Base-by-base conservation (phyloP, 2,113 vertebrate genomes). In the Seriola dumerili region DNA sequence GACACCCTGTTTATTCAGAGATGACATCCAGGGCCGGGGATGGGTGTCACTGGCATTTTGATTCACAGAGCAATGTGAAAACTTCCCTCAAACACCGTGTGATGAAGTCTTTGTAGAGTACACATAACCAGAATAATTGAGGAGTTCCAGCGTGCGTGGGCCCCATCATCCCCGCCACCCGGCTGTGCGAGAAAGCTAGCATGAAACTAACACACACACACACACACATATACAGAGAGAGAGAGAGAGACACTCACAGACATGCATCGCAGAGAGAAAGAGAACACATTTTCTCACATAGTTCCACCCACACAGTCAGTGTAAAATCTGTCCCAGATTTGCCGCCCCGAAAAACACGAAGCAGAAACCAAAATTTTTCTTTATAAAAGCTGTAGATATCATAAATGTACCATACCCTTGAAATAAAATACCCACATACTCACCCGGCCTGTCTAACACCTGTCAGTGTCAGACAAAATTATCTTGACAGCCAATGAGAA, bases 1-100 rank as follows among this genome's bases (percentile, higher is more conserved):
- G 97, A 97, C 97, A 97, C 96, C 95, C 96, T 98, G 97, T 98
- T 97, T 98, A 97, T 98, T 97, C 96, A 92, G 93, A 94, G 95
- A 96, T 97, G 97, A 98, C 96, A 96, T 95, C 95, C 90, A 42
- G 91, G 95, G 96, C 95, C 89, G 90, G 90, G 94, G 96, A 97
- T 97, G 95, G 95, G 95, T 97, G 96, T 97, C 96, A 95, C 95
- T 95, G 96, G 94, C 94, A 95, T 96, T 96, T 96, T 95, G 95
- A 96, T 96, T 96, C 94, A 96, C 95, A 95, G 90, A 69, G 93
- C 93, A 92, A 95, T 90, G 92, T 93, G 95, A 95, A 96, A 96
- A 95, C 94, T 93, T 90, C 94, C 80, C 89, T 80, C 94, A 96
- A 96, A 95, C 92, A 83, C 88, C 78, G 92, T 90, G 94, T 93